Evolutionary conservation across 2,888 invertebrate species (phyloP), one percentile per base, ranked within the genome.

Genomic region (Torymus aiolomorphi): DNA sequence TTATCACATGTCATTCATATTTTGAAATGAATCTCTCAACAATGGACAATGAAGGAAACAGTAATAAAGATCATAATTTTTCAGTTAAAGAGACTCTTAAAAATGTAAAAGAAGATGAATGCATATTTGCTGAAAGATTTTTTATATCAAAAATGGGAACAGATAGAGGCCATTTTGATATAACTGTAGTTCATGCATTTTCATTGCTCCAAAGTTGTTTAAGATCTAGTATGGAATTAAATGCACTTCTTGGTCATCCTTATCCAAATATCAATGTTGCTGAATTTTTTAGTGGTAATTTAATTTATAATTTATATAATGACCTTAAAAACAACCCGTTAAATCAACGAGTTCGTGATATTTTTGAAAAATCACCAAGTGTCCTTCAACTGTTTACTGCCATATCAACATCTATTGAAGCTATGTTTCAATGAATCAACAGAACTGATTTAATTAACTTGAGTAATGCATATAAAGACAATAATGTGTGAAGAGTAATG

Each of bases 251-350:
- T 70, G 91, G 92, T 76, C 91, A 89, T 78, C 94, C 94, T 0
- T 94, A 93, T 85, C 87, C 91, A 56, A 89, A 91, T 83, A 92
- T 93, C 54, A 90, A 91, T 54, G 92, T 94, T 86, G 92, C 92
- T 14, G 93, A 93, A 84, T 91, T 93, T 81, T 95, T 92, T 84
- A 95, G 95, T 89, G 96, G 96, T 0, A 94, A 95, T 0, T 94
- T 96, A 89, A 88, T 95, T 0, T 88, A 96, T 85, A 96, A 96
- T 91, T 90, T 95, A 42, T 94, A 93, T 77, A 89, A 90, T 42
- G 93, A 94, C 89, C 91, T 96, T 94, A 31, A 81, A 94, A 85
- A 90, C 94, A 0, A 88, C 90, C 42, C 86, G 85, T 57, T 94
- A 93, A 86, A 78, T n/a, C 85, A 54, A n/a, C 18, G n/a, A 10